Conservation (phyloP, 2,797 vertebrate species). For the Australoheros facetus region DNA sequence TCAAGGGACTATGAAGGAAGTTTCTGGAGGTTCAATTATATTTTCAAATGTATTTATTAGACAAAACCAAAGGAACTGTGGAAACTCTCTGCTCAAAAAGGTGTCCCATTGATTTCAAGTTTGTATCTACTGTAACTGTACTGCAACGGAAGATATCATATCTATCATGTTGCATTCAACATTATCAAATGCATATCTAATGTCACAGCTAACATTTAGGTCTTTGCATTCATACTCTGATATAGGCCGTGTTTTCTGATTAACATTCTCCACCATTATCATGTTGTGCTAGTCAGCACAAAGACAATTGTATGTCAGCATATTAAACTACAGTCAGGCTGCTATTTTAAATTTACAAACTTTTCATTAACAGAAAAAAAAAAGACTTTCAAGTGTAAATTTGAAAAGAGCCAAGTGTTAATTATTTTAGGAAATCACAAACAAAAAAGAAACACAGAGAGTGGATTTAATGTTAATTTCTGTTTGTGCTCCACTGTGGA, state of each 20-base stretch:
- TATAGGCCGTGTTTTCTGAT: not conserved
- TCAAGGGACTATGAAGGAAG: not conserved
- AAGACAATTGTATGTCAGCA: not conserved
- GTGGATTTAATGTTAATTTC: constrained; percentile 32
- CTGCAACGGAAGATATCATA: not conserved
- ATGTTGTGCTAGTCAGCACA: not conserved
- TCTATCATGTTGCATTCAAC: not conserved
- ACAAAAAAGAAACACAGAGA: not conserved
- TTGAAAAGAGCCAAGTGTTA: constrained; percentile 47
- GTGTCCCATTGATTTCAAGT: not conserved
- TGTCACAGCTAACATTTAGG: not conserved
- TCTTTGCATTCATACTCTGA: not conserved
- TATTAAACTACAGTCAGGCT: not conserved
- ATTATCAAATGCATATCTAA: not conserved
- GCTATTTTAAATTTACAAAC: not conserved
- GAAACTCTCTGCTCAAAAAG: not conserved
- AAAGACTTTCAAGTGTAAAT: constrained; percentile 61
- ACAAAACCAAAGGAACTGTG: not conserved
- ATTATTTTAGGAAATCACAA: constrained; percentile 32
- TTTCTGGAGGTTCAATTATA: not conserved
- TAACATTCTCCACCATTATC: not conserved
- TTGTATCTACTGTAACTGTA: not conserved
- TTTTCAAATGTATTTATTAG: not conserved
- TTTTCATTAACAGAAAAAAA: not conserved
- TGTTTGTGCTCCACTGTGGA: constrained; percentile 31